Percentiles rank a stretch among this genome's conserved stretches.
Evolutionary conservation across 2,113 vertebrate genomes (phyloP).

Genomic region (Oenanthe melanoleuca): DNA sequence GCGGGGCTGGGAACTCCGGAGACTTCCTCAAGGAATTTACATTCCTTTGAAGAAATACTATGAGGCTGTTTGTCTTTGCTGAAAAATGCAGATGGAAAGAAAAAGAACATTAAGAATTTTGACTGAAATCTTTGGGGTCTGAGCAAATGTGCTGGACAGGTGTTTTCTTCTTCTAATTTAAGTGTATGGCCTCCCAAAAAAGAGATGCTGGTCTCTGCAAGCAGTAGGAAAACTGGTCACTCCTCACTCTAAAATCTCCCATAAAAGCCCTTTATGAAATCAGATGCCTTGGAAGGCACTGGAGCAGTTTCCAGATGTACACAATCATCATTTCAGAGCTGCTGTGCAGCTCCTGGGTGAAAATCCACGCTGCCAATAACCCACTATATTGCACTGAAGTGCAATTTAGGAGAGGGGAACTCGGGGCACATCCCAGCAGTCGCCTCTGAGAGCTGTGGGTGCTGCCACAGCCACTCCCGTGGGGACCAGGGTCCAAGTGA

Average conservation of each 20-base stretch:
- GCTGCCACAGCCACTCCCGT: fast-evolving
- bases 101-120: constrained; percentile 10
- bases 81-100: constrained; percentile 48
- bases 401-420: background rate
- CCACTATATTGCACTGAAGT: fast-evolving
- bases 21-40: constrained; percentile 69
- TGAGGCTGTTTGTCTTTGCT: constrained; percentile 60
- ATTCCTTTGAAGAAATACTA: constrained; percentile 72
- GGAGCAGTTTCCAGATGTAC: constrained; percentile 30
- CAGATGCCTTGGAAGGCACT: constrained; percentile 12
- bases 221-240: background rate
- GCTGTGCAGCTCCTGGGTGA: background rate
- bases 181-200: background rate
- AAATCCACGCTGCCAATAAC: background rate
- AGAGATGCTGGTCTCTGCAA: background rate
- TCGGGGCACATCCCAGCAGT: background rate
- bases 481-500: background rate
- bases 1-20: constrained; percentile 63
- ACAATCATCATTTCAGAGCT: background rate
- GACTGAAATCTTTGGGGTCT: constrained; percentile 9
- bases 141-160: constrained; percentile 53
- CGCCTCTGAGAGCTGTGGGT: background rate
- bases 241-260: background rate
- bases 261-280: constrained; percentile 51
- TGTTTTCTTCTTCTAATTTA: constrained; percentile 40